Evolutionary conservation across 2,113 vertebrate genomes (phyloP).

Genomic region (Malurus elegans): DNA sequence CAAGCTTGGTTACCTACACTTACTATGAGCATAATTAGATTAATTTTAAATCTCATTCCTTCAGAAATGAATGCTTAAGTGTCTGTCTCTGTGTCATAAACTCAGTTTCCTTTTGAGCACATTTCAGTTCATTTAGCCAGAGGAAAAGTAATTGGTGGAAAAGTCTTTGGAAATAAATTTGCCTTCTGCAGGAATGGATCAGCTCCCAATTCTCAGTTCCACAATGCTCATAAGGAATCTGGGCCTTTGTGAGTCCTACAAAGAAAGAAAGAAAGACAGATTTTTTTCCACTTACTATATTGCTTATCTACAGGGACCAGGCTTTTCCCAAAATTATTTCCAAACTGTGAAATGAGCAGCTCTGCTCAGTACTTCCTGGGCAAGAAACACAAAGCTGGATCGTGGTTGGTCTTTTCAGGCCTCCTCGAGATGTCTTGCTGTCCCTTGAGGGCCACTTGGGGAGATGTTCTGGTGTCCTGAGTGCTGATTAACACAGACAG

Average conservation of each 20-base stretch:
- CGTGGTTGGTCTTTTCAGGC: not conserved
- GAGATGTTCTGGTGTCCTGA: not conserved
- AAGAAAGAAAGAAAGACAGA: slow-evolving; percentile 27
- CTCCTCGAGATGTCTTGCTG: not conserved
- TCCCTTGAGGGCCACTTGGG: not conserved
- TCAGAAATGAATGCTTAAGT: slow-evolving; percentile 33
- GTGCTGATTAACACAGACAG: not conserved
- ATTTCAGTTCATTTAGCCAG: slow-evolving; percentile 13
- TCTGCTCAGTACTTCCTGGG: slow-evolving; percentile 1
- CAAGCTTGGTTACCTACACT: not conserved
- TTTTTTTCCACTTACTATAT: not conserved
- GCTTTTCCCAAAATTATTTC: slow-evolving; percentile 55
- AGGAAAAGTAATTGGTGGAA: slow-evolving; percentile 35
- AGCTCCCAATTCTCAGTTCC: slow-evolving; percentile 38
- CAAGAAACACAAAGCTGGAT: slow-evolving; percentile 2
- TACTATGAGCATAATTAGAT: slow-evolving; percentile 15
- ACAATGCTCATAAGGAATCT: not conserved
- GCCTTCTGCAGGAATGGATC: not conserved
- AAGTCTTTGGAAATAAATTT: slow-evolving; percentile 53
- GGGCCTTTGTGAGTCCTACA: slow-evolving; percentile 20
- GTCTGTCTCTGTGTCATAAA: slow-evolving; percentile 29
- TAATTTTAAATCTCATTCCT: slow-evolving; percentile 11
- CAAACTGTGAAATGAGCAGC: slow-evolving; percentile 37
- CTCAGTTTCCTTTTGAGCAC: slow-evolving; percentile 36
- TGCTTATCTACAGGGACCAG: slow-evolving; percentile 46